Conservation (phyloP, 2,888 invertebrate genomes). For the Odontomyia ornata region DNA sequence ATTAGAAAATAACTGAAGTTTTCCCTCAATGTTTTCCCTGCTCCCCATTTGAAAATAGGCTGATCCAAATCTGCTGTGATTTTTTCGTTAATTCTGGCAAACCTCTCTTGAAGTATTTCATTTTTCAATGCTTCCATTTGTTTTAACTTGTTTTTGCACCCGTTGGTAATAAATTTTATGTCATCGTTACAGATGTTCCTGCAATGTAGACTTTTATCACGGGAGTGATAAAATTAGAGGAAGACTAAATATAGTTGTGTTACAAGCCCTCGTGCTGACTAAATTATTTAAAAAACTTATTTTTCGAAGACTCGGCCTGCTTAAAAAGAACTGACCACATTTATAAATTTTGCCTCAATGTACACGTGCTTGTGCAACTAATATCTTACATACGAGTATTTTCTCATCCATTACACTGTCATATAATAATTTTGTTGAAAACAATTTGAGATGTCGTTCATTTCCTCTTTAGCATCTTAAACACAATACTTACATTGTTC, state of each 20-base stretch:
- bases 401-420: too few species aligned
- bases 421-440: too few species aligned
- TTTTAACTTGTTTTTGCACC: conserved; percentile 57
- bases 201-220: not conserved
- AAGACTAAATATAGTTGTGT: not conserved
- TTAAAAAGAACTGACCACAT: too few species aligned
- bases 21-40: conserved; percentile 4
- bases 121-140: conserved; percentile 65
- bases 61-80: conserved; percentile 57
- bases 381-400: too few species aligned
- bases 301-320: too few species aligned
- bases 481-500: conserved; percentile 13
- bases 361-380: too few species aligned
- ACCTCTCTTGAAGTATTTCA: conserved; percentile 67
- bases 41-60: not conserved
- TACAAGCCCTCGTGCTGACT: too few species aligned
- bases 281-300: too few species aligned
- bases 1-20: conserved; percentile 48
- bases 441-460: too few species aligned
- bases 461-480: too few species aligned
- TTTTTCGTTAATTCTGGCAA: conserved; percentile 51
- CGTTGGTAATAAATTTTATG: not conserved
- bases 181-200: not conserved
- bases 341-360: too few species aligned
- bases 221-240: not conserved